A percentile compares a stretch with the other conserved stretches of the same genome.
Evolutionary conservation across 1,140 invertebrate genomes (phyloP).

Genomic region (Daktulosphaira vitifoliae): DNA sequence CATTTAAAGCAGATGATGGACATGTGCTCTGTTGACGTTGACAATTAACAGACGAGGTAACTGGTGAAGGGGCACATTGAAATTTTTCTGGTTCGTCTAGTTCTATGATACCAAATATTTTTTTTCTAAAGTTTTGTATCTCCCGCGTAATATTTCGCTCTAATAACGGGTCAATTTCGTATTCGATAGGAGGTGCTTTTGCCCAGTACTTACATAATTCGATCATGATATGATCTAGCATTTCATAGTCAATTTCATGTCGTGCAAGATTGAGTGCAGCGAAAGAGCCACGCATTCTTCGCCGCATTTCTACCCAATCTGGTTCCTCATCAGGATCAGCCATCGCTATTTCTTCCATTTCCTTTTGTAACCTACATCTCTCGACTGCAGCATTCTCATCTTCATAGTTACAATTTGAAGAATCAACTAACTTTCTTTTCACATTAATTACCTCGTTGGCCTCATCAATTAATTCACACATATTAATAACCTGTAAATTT

Average conservation of each 20-base stretch:
- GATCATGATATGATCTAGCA: conserved; percentile 1
- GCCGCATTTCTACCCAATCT: conserved; percentile 5
- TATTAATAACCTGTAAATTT: not conserved
- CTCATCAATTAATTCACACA: not conserved
- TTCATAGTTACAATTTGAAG: not conserved
- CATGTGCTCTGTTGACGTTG: too few species aligned
- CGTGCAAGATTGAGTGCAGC: not conserved
- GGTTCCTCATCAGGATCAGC: conserved; percentile 13
- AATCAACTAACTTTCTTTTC: not conserved
- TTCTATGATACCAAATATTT: not conserved
- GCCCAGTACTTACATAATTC: conserved; percentile 14
- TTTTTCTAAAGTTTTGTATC: conserved; percentile 1
- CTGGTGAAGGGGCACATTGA: too few species aligned
- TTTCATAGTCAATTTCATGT: not conserved
- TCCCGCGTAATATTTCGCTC: not conserved
- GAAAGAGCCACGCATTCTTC: conserved; percentile 6
- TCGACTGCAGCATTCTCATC: not conserved
- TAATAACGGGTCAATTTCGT: not conserved
- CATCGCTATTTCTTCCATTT: not conserved
- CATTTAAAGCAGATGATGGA: too few species aligned
- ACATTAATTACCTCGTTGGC: not conserved
- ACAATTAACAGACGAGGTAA: too few species aligned
- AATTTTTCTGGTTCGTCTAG: not conserved
- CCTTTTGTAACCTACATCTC: not conserved
- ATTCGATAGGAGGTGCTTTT: not conserved